Base-by-base conservation (phyloP, 2,888 invertebrate genomes). In the Dryobotodes eremita region DNA sequence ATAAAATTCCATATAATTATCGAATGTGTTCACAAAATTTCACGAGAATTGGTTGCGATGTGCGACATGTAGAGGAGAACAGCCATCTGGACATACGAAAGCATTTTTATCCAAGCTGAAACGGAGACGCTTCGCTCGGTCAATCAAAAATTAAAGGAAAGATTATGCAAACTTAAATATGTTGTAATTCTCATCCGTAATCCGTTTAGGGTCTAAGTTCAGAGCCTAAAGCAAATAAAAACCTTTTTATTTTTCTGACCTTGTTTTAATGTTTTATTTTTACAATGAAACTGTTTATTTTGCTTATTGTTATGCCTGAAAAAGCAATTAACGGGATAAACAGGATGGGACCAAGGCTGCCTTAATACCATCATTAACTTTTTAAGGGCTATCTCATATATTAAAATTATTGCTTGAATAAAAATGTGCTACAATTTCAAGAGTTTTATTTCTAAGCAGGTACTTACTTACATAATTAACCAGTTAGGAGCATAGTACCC, bases 281-380 rank as follows among this genome's bases (percentile, higher is more conserved):
- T 55, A 66, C 55, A 70, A 66, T 73, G 13, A 62, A 68, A 75
- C 55, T 66, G 71, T 77, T 74, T 82, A 86, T 82, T 82, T 59
- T 72, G 70, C 48, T 79, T 73, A 72, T 73, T 68, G 85, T 82
- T 59, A 72, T 31, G 66, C 59, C n/a, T 71, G 31, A 64, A 64
- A 65, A 71, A 64, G 79, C 73, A 79, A 86, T 83, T 68, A 84
- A 83, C 26, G 23, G 59, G 57, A 79, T 79, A 70, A 73, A 75
- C 79, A 66, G 71, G 69, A 74, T 74, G 66, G 62, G 66, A 65
- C 36, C 36, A 36, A 71, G 23, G 61, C 68, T 59, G 57, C 23
- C 42, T 71, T 50, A 71, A 57, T 31, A 55, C 13, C 61, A 42
- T 81, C 55, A 85, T 81, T 72, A 85, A 75, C 69, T 68, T 83